Base-by-base conservation (phyloP, 2,888 invertebrate genomes). In the Incurvaria masculella region DNA sequence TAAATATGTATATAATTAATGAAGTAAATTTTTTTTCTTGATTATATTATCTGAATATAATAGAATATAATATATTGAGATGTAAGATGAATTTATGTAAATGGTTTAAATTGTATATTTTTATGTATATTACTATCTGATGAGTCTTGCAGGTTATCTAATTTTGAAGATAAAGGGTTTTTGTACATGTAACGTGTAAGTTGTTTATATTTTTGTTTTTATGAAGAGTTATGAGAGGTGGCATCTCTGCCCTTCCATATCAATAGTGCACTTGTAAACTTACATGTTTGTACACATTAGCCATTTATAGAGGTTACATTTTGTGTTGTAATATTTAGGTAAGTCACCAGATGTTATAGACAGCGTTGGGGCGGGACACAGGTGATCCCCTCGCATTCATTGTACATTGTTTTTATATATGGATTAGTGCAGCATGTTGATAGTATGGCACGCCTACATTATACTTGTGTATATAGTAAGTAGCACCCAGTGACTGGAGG, bases 141-240 rank as follows among this genome's bases (percentile, higher is more conserved):
- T 60, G 64, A 63, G 66, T 63, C 61, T 65, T 20, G 66, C 65
- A 61, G n/a, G n/a, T n/a, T n/a, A n/a, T n/a, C n/a, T n/a, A n/a
- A n/a, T 61, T 61, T 61, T 55, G 69, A 66, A 55, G 65, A 65
- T n/a, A 66, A 72, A 72, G 63, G 64, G 61, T 65, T 73, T 73
- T 76, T 76, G 68, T 74, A 75, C 69, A 75, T 74, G 71, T 76
- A 72, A 73, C 72, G 64, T 69, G 59, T 75, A 75, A 75, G 75
- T 75, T 73, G 74, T 72, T 75, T 76, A 74, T 70, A 75, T 68
- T 73, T 72, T 72, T 74, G 75, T 74, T 73, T 72, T 69, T 72
- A 67, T 64, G 18, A 19, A 14, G 64, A 55, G 66, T 68, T 64
- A 61, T 60, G 66, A 65, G 66, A 59, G 61, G 62, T 62, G 57